Evolutionary conservation across 2,113 vertebrate species (phyloP), one percentile per base, ranked within the genome.

Genomic region (Varanus komodoensis): DNA sequence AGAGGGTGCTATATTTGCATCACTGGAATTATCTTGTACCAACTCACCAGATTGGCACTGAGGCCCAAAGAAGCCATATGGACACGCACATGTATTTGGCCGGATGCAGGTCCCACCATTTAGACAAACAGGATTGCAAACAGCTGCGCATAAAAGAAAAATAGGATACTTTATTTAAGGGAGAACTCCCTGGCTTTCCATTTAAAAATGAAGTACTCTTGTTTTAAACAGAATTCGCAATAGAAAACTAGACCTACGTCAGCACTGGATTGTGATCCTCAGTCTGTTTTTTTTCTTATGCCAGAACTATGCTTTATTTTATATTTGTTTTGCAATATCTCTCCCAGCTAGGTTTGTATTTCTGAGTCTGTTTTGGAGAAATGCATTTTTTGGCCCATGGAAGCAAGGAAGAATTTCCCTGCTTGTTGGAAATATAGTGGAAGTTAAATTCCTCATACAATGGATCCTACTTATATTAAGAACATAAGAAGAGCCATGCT

Each of bases 101-200:
- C 91, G 92, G 81, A 97, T 95, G 25, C 98, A 98, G 73, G 93
- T 48, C 11, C 98, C 98, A 8, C 97, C 97, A 1, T 98, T 98
- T 95, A 98, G 96, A 95, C 98, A 98, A 90, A 98, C 94, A 0
- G 97, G 98, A 34, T 91, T 97, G 96, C 98, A 98, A 29, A 98
- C 92, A 27, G 98, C 98, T 98, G 94, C 17, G n/a, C 67, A 86
- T 68, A 82, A 87, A 86, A 1, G 6, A 57, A 48, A 32, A 32
- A 68, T 14, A 17, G 19, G n/a, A 34, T 34, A 6, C 15, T 48
- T 67, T 27, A 7, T 27, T 52, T 8, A 25, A 61, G 25, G 38
- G 5, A 2, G 23, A 0, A 64, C 57, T 6, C 14, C 6, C 77
- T 27, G 38, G 14, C 52, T 21, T 61, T 38, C 77, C 17, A 21